These are phyloP conservation scores for Epinephelus malabaricus DNA, from an alignment of 2,797 vertebrate species.

Conservation along the genomic window DNA sequence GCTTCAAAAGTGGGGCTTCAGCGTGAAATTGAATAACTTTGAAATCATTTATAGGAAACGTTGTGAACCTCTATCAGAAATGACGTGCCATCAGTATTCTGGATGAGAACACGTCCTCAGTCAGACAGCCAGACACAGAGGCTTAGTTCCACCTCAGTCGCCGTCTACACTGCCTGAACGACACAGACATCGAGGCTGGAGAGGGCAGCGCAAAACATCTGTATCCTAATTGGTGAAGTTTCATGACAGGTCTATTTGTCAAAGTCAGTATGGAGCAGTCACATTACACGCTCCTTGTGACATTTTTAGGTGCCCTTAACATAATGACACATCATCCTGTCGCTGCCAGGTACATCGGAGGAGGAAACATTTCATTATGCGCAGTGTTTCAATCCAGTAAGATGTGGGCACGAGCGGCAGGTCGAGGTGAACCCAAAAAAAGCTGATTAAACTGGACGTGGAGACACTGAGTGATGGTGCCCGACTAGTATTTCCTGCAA, in stretches of 20 bases:
- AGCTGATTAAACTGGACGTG: constrained; percentile 48
- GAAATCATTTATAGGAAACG: constrained; percentile 48
- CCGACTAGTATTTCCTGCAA: constrained; percentile 37
- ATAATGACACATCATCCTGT: constrained; percentile 60
- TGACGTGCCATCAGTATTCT: constrained; percentile 61
- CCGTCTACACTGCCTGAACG: constrained; percentile 35
- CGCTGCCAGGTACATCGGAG: constrained; percentile 36
- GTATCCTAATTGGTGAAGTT: constrained; percentile 55
- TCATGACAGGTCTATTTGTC: constrained; percentile 66
- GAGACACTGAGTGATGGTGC: constrained; percentile 53
- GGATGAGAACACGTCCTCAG: constrained; percentile 38
- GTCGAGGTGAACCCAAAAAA: constrained; percentile 46
- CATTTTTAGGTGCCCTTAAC: constrained; percentile 62
- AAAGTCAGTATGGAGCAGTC: constrained; percentile 40
- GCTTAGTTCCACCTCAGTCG: constrained; percentile 58
- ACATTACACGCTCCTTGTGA: constrained; percentile 29
- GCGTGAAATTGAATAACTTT: constrained; percentile 67
- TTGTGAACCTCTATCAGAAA: constrained; percentile 42
- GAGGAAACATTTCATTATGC: constrained; percentile 44
- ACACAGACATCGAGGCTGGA: constrained; percentile 26
- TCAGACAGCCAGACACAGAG: constrained; percentile 56
- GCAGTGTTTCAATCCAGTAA: constrained; percentile 27
- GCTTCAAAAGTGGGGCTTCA: constrained; percentile 38
- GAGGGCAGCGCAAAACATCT: constrained; percentile 63
- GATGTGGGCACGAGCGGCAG: constrained; percentile 28